Base-by-base conservation (phyloP, 2,888 invertebrate species). In the Drosophila subsilvestris region DNA sequence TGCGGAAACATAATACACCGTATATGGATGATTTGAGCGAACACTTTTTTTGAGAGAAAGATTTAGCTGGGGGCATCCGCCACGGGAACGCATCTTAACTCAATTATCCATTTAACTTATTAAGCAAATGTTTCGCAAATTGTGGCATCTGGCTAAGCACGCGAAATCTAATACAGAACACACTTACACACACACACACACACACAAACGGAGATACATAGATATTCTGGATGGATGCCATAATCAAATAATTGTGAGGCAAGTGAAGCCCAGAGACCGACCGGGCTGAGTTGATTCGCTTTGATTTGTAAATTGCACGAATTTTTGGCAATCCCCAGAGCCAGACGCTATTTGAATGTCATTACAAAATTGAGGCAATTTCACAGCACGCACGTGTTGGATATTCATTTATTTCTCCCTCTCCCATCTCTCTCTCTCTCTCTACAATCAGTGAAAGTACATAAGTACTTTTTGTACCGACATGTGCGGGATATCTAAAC, bases 61-160 rank as follows among this genome's bases (percentile, higher is more conserved):
- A 22, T 32, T 54, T 48, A 42, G 45, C 37, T 45, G 27, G 29
- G 25, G 32, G 10, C 60, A 53, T 44, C 22, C 18, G 55, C 48
- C 62, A 27, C 47, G 27, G 47, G 56, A 62, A 71, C 65, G 76
- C 84, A 87, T 71, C 87, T 75, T 79, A 79, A 73, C 87, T 80
- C 84, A 85, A 87, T 85, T 87, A 85, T 85, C 74, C 74, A 82
- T 85, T 85, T 85, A 87, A 80, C 80, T 75, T 79, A 86, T 87
- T 82, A 85, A 85, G 77, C 80, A 63, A 75, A 79, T 82, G 82
- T 56, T 72, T 76, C 73, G 78, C 81, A 81, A 86, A 83, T 86
- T 86, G 76, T 70, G 55, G 54, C 65, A 78, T 76, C 80, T 72
- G 37, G 14, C 6, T 29, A 58, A 43, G 74, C 86, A 86, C 85